A percentile compares a stretch with the other conserved stretches of the same genome.
Evolutionary conservation across 2,113 vertebrate genomes (phyloP).

Genomic region (Bambusicola thoracicus): DNA sequence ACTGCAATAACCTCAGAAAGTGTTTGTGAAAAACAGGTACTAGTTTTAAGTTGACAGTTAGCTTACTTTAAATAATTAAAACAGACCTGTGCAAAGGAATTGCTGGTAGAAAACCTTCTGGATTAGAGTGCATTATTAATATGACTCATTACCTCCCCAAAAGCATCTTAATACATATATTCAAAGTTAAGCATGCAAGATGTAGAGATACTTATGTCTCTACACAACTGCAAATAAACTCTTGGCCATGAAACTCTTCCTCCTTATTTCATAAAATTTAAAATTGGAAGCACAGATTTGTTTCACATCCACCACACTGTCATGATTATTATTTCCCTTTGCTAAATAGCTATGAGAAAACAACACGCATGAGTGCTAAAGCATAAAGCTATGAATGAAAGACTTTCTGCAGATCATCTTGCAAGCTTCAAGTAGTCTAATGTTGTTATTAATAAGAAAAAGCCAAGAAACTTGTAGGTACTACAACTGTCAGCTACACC

Average conservation of each 20-base stretch:
- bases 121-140: neutral
- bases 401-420: neutral
- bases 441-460: neutral
- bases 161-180: neutral
- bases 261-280: neutral
- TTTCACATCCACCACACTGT: neutral
- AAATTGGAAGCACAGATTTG: neutral
- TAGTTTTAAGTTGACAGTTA: neutral
- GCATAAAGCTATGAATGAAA: neutral
- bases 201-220: neutral
- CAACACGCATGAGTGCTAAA: neutral
- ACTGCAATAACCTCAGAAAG: neutral
- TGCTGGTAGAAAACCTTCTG: neutral
- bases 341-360: neutral
- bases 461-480: neutral
- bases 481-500: neutral
- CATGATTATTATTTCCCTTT: neutral
- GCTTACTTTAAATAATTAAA: neutral
- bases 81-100: neutral
- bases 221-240: neutral
- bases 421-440: neutral
- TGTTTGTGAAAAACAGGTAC: neutral
- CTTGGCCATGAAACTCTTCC: neutral
- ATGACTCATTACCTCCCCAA: neutral
- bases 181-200: neutral